Percentiles rank a stretch among this genome's conserved stretches.
Conservation (phyloP, 2,888 invertebrate species). For the Sisyra terminalis region DNA sequence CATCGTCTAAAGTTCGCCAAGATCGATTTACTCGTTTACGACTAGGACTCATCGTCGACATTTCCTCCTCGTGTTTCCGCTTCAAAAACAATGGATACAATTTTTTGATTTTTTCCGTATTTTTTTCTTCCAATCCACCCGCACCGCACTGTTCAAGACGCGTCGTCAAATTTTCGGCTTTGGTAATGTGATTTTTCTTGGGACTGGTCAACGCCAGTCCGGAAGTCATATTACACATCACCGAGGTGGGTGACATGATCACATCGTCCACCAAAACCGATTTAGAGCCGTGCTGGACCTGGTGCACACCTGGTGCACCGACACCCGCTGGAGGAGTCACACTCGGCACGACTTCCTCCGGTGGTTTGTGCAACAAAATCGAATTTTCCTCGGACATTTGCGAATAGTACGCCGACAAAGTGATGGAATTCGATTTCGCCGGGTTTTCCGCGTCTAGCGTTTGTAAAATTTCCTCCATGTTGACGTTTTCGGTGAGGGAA, state of each 20-base stretch:
- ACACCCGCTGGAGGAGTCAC: neutral
- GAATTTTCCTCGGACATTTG: neutral
- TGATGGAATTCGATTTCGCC: neutral
- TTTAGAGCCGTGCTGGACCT: too few species aligned
- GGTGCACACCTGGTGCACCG: too few species aligned
- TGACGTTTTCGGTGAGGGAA: neutral
- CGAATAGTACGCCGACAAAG: neutral
- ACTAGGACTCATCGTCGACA: slow-evolving; percentile 11
- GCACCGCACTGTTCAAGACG: slow-evolving; percentile 9
- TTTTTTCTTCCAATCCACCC: slow-evolving; percentile 5
- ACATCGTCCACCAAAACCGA: slow-evolving; percentile 8
- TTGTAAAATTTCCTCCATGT: neutral
- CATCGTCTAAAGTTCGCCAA: slow-evolving; percentile 30
- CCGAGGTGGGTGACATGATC: slow-evolving; percentile 30
- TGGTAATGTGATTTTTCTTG: slow-evolving; percentile 21
- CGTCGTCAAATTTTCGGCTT: slow-evolving; percentile 12
- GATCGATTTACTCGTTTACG: slow-evolving; percentile 15
- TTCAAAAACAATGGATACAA: slow-evolving; percentile 22
- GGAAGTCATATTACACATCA: slow-evolving; percentile 33
- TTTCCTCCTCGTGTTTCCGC: slow-evolving; percentile 9
- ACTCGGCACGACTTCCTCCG: neutral
- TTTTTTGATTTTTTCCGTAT: neutral
- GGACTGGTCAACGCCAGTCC: slow-evolving; percentile 29
- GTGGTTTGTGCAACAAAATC: neutral
- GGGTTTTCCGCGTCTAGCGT: neutral